These are phyloP conservation scores for Mythimna loreyi DNA, from an alignment of 2,888 invertebrate genomes.

Conservation along the genomic window DNA sequence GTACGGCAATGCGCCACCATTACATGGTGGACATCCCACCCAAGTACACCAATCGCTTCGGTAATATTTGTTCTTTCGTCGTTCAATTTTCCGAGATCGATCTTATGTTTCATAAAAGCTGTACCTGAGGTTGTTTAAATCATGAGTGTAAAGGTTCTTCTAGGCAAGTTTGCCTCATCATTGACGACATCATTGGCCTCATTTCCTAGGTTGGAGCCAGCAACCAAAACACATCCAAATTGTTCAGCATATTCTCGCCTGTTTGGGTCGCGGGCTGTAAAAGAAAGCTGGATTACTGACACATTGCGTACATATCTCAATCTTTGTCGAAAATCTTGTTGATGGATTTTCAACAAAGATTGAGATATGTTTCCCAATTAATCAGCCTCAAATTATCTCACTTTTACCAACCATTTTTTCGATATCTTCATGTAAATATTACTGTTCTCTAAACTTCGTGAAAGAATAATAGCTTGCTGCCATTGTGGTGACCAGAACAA, in stretches of 20 bases:
- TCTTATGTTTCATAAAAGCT: neutral
- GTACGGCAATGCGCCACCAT: neutral
- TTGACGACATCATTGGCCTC: neutral
- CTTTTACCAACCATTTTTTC: conserved; percentile 13
- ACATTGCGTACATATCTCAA: neutral
- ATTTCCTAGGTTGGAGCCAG: too few relatives aligned
- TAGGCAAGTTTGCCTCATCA: neutral
- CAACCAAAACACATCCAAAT: neutral
- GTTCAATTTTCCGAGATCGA: neutral
- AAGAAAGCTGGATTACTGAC: neutral
- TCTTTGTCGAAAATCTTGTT: neutral
- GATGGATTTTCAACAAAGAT: too few relatives aligned
- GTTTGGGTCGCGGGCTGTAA: too few relatives aligned
- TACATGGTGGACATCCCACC: neutral
- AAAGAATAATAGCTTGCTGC: conserved; percentile 70
- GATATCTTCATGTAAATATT: neutral
- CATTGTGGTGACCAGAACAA: conserved; percentile 69
- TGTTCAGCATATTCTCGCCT: too few relatives aligned
- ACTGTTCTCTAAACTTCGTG: conserved; percentile 43
- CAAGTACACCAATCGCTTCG: neutral
- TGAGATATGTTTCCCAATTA: too few relatives aligned
- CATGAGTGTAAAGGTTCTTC: neutral
- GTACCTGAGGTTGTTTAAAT: neutral
- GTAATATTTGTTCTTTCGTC: neutral
- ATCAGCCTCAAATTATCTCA: neutral